These are phyloP conservation scores for Tychaedon coryphoeus DNA, from an alignment of 2,113 vertebrate genomes.

Conservation along the genomic window DNA sequence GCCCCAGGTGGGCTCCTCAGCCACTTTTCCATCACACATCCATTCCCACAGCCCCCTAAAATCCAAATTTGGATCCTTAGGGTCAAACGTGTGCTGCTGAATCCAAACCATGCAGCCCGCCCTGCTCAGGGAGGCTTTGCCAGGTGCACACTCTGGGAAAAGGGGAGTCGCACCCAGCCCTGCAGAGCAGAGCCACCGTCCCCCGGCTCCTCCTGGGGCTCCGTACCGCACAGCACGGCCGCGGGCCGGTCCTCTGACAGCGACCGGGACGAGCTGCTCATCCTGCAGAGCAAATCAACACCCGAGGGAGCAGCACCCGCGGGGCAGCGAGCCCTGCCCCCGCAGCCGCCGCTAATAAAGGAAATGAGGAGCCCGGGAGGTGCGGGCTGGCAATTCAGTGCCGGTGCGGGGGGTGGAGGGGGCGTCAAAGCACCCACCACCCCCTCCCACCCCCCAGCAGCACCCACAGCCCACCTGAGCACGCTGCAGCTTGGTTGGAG, in stretches of 20 bases:
- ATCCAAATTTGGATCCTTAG: background rate
- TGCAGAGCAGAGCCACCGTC: rapidly evolving
- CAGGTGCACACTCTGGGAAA: rapidly evolving
- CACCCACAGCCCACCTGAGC: background rate
- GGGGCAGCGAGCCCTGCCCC: rapidly evolving
- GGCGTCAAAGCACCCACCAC: background rate
- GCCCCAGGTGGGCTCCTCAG: background rate
- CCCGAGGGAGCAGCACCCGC: background rate
- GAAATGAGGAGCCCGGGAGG: rapidly evolving
- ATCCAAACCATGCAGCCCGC: rapidly evolving
- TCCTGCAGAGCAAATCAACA: background rate
- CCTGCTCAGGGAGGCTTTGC: background rate
- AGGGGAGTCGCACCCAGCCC: background rate
- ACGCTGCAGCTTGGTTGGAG: background rate
- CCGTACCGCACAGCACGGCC: background rate
- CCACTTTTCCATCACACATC: rapidly evolving
- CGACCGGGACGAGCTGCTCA: background rate
- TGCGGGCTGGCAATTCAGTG: background rate
- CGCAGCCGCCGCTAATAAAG: rapidly evolving
- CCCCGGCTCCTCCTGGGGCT: background rate
- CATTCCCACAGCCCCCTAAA: background rate
- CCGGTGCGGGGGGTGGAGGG: background rate
- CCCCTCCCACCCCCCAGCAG: background rate
- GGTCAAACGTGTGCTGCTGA: background rate
- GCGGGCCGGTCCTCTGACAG: background rate